Percentiles rank a stretch among this genome's conserved stretches.
These are phyloP conservation scores for Clarias laeviceps DNA, from an alignment of 2,797 vertebrate species.

Conservation along the genomic window DNA sequence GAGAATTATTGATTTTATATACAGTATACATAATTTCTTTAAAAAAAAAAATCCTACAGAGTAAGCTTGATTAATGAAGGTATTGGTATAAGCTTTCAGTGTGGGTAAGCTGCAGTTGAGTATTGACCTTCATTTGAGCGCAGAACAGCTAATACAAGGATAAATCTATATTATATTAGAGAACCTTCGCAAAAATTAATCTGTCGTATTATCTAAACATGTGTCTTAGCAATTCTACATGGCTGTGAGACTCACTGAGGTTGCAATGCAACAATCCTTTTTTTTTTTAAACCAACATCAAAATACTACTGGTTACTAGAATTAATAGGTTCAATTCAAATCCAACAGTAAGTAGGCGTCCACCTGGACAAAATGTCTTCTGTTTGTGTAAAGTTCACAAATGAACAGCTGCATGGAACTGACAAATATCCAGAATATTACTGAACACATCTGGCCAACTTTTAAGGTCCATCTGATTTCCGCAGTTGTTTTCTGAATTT, in stretches of 20 bases:
- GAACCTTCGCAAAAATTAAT: not conserved
- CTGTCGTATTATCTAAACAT: not conserved
- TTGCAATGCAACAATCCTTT: not conserved
- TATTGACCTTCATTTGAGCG: not conserved
- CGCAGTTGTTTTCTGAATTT: not conserved
- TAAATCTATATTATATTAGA: not conserved
- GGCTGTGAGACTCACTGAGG: not conserved
- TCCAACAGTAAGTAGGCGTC: not conserved
- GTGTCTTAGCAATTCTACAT: not conserved
- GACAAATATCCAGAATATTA: not conserved
- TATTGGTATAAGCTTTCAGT: not conserved
- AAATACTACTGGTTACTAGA: not conserved
- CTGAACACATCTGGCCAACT: not conserved
- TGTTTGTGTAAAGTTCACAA: not conserved
- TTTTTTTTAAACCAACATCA: not conserved
- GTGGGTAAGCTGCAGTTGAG: not conserved
- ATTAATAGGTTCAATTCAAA: not conserved
- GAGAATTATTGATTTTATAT: not conserved
- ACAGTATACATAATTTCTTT: too few relatives aligned
- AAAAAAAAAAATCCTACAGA: not conserved
- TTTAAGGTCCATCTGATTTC: not conserved
- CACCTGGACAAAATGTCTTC: too few relatives aligned
- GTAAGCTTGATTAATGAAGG: not conserved
- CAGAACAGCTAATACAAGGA: not conserved
- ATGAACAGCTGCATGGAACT: not conserved